Conservation (phyloP, 2,888 invertebrate species). For the Meiosimyza platycephala region DNA sequence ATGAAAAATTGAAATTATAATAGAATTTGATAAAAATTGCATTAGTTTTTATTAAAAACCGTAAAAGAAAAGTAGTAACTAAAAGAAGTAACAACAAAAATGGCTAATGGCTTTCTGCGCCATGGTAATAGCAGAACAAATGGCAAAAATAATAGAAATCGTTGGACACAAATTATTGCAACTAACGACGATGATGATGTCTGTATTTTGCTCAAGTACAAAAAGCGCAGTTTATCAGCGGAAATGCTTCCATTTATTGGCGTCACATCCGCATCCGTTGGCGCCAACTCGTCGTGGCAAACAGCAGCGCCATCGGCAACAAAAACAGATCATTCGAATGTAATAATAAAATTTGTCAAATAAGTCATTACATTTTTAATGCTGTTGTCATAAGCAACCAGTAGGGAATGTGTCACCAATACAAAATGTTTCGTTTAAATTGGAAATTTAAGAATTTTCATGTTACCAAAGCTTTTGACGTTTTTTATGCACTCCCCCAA, state of each 20-base stretch:
- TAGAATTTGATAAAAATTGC: too few species aligned
- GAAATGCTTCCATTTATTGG: constrained; percentile 38
- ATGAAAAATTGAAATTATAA: too few species aligned
- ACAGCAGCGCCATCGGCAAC: constrained; percentile 30
- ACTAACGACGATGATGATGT: constrained; percentile 52
- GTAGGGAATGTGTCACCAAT: not conserved
- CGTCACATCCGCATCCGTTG: constrained; percentile 23
- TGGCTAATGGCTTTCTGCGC: not conserved
- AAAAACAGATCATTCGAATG: constrained; percentile 11
- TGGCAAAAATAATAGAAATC: constrained; percentile 42
- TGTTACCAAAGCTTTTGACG: not conserved
- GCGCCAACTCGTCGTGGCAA: constrained; percentile 44
- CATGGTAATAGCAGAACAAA: not conserved
- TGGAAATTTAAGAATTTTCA: not conserved
- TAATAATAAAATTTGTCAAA: constrained; percentile 20
- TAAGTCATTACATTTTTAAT: not conserved
- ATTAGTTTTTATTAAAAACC: too few species aligned
- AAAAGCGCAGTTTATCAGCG: constrained; percentile 47
- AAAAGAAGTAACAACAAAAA: constrained; percentile 2
- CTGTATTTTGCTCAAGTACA: constrained; percentile 57
- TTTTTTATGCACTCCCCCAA: too few species aligned
- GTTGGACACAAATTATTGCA: constrained; percentile 62
- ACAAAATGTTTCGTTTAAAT: not conserved
- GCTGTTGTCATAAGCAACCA: not conserved
- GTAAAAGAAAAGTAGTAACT: not conserved